phyloP scores from a whole-genome alignment of 2,797 vertebrate species.

The Emys orbicularis region DNA sequence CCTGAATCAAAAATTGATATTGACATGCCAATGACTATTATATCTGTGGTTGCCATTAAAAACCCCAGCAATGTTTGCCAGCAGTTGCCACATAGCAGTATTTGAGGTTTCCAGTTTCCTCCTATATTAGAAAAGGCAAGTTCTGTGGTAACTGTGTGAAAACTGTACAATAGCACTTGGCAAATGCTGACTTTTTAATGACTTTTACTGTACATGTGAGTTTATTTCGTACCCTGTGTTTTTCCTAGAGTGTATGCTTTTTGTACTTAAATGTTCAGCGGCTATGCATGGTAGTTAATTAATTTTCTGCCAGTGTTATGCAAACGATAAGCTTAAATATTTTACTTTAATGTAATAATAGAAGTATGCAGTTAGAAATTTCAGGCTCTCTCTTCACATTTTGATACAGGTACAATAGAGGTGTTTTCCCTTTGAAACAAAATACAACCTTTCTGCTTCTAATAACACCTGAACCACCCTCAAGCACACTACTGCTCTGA shows the following conservation, averaged over 20 bases:
- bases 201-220: background rate
- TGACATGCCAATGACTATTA: background rate
- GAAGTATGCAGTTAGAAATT: background rate
- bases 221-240: background rate
- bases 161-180: background rate
- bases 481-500: constrained; percentile 20
- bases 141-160: background rate
- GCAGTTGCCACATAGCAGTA: background rate
- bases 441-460: constrained; percentile 29
- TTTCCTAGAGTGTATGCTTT: background rate
- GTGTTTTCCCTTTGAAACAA: background rate
- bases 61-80: rapidly evolving
- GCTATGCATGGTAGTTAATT: background rate
- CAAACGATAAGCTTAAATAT: background rate
- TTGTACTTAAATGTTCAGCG: background rate
- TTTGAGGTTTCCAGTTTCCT: background rate
- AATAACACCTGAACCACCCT: constrained; percentile 36
- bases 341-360: background rate
- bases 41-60: background rate
- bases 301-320: background rate
- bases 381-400: background rate
- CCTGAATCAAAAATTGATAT: background rate
- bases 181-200: background rate
- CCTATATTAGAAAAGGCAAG: background rate
- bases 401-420: background rate